A percentile compares a stretch with the other conserved stretches of the same genome.
Evolutionary conservation across 2,888 invertebrate species (phyloP).

Genomic region (Dasysyrphus albostriatus): DNA sequence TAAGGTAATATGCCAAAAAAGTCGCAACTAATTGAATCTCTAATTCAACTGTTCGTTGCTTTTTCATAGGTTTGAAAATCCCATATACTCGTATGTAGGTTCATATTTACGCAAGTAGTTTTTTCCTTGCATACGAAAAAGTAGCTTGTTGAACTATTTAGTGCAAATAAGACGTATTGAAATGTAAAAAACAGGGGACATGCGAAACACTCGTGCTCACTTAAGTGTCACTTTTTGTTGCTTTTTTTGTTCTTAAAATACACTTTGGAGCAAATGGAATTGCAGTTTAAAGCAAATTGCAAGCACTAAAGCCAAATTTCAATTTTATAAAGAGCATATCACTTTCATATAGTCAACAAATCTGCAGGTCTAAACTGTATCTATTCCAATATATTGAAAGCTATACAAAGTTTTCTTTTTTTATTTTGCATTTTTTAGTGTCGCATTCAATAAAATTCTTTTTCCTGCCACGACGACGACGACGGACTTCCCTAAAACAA

Average conservation of each 20-base stretch:
- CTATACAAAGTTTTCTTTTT: conserved; percentile 10
- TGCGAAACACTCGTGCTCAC: background rate
- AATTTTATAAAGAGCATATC: conserved; percentile 18
- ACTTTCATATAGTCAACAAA: conserved; percentile 15
- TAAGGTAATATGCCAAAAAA: too few relatives aligned
- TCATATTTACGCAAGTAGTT: too few relatives aligned
- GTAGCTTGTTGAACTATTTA: too few relatives aligned
- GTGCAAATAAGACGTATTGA: too few relatives aligned
- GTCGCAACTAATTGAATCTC: too few relatives aligned
- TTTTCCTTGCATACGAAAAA: too few relatives aligned
- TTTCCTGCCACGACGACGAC: conserved; percentile 32
- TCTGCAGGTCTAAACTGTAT: background rate
- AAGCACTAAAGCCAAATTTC: conserved; percentile 8
- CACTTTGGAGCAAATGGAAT: background rate
- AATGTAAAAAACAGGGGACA: too few relatives aligned
- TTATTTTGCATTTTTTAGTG: conserved; percentile 37
- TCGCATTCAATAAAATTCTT: conserved; percentile 60
- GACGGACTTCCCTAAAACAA: conserved; percentile 14
- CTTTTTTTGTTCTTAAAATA: background rate
- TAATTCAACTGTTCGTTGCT: too few relatives aligned
- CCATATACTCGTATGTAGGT: too few relatives aligned
- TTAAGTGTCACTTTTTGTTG: background rate
- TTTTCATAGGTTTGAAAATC: too few relatives aligned
- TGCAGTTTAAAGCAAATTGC: conserved; percentile 13
- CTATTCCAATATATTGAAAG: background rate